A percentile compares a stretch with the other conserved stretches of the same genome.
These are phyloP conservation scores for Carassius carassius DNA, from an alignment of 2,113 vertebrate genomes.

Conservation along the genomic window DNA sequence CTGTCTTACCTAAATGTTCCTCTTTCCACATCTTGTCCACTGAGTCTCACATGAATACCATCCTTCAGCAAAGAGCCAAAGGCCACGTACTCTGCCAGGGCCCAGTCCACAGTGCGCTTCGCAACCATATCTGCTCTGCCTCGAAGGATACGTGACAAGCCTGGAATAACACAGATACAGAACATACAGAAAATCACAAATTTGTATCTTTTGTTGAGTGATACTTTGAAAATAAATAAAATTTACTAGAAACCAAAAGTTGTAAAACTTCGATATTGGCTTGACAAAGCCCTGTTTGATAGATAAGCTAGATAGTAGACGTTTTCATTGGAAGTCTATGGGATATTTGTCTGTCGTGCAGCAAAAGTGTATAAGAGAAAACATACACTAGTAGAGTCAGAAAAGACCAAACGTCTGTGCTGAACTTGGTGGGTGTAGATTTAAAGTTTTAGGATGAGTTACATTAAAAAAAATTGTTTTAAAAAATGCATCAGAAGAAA, in stretches of 20 bases:
- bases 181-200: neutral
- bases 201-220: neutral
- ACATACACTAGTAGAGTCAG: neutral
- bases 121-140: slow-evolving; percentile 82
- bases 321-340: neutral
- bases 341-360: neutral
- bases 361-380: neutral
- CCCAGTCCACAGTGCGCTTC: slow-evolving; percentile 87
- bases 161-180: slow-evolving; percentile 63
- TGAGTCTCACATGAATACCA: slow-evolving; percentile 87
- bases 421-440: neutral
- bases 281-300: neutral
- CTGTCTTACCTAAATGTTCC: slow-evolving; percentile 86
- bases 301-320: neutral
- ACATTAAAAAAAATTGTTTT: neutral
- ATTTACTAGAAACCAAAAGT: neutral
- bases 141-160: slow-evolving; percentile 86
- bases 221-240: neutral
- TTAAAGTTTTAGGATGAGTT: neutral
- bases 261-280: neutral
- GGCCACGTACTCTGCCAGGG: slow-evolving; percentile 89
- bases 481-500: neutral
- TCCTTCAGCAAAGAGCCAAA: slow-evolving; percentile 91
- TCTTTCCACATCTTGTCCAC: slow-evolving; percentile 89
- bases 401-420: neutral